Evolutionary conservation across 2,888 invertebrate genomes (phyloP).

Genomic region (Scaeva pyrastri): DNA sequence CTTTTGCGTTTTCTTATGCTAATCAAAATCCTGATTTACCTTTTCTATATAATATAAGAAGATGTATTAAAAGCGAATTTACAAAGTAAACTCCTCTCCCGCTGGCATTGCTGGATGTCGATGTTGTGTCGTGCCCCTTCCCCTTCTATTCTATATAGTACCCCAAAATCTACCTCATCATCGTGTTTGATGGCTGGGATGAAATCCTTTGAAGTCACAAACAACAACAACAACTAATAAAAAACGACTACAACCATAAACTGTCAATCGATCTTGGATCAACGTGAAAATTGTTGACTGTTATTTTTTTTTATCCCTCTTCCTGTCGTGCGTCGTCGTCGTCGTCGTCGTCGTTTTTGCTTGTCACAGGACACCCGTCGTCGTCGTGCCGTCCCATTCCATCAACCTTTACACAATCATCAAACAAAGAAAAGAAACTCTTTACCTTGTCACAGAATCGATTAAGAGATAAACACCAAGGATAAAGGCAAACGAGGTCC

Average conservation of each 20-base stretch:
- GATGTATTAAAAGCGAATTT: slow-evolving; percentile 69
- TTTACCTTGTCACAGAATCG: slow-evolving; percentile 73
- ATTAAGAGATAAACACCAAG: slow-evolving; percentile 71
- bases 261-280: slow-evolving; percentile 73
- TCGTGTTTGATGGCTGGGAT: slow-evolving; percentile 16
- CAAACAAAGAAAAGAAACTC: slow-evolving; percentile 67
- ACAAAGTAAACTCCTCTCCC: slow-evolving; percentile 71
- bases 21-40: slow-evolving; percentile 73
- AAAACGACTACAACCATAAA: slow-evolving; percentile 50
- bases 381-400: neutral
- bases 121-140: neutral
- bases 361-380: too few species aligned
- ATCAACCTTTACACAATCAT: slow-evolving; percentile 41
- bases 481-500: slow-evolving; percentile 60
- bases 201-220: slow-evolving; percentile 71
- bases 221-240: slow-evolving; percentile 26
- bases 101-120: slow-evolving; percentile 33
- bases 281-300: slow-evolving; percentile 67
- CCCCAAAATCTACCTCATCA: too few species aligned
- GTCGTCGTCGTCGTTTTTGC: neutral
- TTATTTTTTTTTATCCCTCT: slow-evolving; percentile 34
- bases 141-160: too few species aligned
- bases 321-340: slow-evolving; percentile 11
- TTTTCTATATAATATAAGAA: slow-evolving; percentile 44
- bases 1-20: slow-evolving; percentile 64